Percentiles rank a stretch among this genome's conserved stretches.
Evolutionary conservation across 2,113 vertebrate species (phyloP).

Genomic region (Entomyzon cyanotis): DNA sequence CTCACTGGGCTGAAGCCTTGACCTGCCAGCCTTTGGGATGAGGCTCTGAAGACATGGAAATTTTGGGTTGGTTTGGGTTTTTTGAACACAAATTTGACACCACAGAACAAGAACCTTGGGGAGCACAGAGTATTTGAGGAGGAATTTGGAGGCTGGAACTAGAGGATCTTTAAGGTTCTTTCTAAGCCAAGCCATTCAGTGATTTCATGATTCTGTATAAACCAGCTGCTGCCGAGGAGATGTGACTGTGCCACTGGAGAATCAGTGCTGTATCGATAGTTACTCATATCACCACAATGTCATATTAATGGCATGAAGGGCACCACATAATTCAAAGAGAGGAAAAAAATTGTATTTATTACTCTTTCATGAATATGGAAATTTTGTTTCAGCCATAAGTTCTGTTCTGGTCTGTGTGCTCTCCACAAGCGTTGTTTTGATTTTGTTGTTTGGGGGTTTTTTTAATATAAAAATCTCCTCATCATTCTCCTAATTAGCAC

Average conservation of each 20-base stretch:
- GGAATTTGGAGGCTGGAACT: neutral
- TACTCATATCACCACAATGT: neutral
- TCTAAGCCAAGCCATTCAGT: neutral
- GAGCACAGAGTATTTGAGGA: neutral
- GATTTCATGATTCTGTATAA: neutral
- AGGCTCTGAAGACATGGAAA: neutral
- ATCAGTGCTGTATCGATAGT: neutral
- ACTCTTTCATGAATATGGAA: constrained; percentile 39
- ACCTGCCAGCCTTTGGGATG: neutral
- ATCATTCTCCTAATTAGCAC: neutral
- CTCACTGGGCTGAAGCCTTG: neutral
- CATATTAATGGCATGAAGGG: neutral
- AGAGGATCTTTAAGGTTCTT: neutral
- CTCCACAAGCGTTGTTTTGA: neutral
- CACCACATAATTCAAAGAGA: neutral
- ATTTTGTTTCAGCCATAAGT: constrained; percentile 40
- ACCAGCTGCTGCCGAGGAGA: neutral
- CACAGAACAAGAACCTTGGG: neutral
- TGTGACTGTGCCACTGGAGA: neutral
- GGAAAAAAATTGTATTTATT: neutral
- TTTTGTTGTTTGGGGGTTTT: neutral
- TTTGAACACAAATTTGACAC: neutral
- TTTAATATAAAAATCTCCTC: neutral
- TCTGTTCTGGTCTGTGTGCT: neutral
- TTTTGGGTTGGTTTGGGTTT: neutral